A percentile compares a stretch with the other conserved stretches of the same genome.
These are phyloP conservation scores for Oreotragus oreotragus DNA, from an alignment of 2,113 vertebrate genomes.

Conservation along the genomic window DNA sequence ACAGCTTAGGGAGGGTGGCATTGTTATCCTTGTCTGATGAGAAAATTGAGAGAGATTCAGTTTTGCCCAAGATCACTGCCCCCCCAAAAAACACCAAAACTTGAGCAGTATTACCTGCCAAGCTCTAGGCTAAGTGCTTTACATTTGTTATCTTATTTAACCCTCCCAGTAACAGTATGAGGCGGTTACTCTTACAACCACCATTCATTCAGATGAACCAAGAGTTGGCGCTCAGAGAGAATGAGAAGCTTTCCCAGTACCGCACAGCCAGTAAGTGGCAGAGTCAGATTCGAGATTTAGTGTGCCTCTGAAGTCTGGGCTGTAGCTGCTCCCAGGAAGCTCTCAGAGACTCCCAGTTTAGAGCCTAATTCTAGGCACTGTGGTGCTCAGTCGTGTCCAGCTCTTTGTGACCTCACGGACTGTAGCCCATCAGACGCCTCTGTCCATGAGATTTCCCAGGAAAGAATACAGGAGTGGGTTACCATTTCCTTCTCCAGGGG, in stretches of 20 bases:
- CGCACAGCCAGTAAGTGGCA: not conserved
- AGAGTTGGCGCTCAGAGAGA: not conserved
- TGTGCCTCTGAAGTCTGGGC: not conserved
- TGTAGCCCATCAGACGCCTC: not conserved
- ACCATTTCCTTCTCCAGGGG: not conserved
- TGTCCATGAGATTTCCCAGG: not conserved
- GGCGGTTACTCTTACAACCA: fast-evolving
- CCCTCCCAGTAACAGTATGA: not conserved
- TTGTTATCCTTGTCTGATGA: not conserved
- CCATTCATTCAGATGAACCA: not conserved
- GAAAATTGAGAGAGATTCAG: not conserved
- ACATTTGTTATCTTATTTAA: not conserved
- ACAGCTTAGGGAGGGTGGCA: not conserved
- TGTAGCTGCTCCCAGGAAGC: not conserved
- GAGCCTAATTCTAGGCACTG: not conserved
- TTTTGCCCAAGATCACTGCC: not conserved
- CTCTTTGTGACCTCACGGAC: not conserved
- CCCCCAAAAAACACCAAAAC: fast-evolving
- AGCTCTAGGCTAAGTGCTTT: not conserved
- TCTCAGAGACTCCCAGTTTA: not conserved
- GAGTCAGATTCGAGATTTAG: not conserved
- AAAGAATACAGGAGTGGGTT: not conserved
- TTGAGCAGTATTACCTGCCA: not conserved
- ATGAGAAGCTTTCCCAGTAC: not conserved
- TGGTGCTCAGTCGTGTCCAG: not conserved